Percentiles rank a stretch among this genome's conserved stretches.
These are phyloP conservation scores for Xestoiulus laeticollis DNA, from an alignment of 2,888 invertebrate genomes.

Conservation along the genomic window DNA sequence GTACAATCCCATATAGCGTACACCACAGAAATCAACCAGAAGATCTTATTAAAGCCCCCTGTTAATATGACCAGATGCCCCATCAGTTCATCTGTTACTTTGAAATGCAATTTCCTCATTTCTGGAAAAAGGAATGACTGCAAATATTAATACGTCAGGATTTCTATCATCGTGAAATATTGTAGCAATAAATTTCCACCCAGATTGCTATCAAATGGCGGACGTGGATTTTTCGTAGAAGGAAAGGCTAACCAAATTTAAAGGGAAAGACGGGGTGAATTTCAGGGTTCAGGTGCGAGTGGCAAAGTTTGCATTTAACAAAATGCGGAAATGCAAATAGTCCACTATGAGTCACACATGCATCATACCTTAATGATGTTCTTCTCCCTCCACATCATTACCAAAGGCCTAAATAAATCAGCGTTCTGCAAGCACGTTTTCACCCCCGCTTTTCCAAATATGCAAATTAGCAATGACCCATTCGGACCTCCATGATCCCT, in stretches of 20 bases:
- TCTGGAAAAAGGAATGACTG: slow-evolving; percentile 36
- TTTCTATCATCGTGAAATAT: slow-evolving; percentile 44
- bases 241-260: background rate
- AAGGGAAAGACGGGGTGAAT: background rate
- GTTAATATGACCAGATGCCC: background rate
- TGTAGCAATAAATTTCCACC: slow-evolving; percentile 35
- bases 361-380: background rate
- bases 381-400: background rate
- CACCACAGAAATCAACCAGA: background rate
- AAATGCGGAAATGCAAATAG: slow-evolving; percentile 22
- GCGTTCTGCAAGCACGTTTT: background rate
- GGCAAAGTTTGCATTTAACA: background rate
- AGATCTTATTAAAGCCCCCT: background rate
- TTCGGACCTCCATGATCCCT: background rate
- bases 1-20: background rate
- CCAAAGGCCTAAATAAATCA: background rate
- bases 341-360: background rate
- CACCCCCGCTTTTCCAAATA: background rate
- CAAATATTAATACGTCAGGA: slow-evolving; percentile 47
- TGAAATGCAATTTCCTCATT: slow-evolving; percentile 39
- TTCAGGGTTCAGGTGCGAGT: slow-evolving; percentile 16
- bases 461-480: background rate
- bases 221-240: background rate
- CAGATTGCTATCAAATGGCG: slow-evolving; percentile 46
- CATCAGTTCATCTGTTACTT: background rate